Base-by-base conservation (phyloP, 2,888 invertebrate genomes). In the Cataglyphis altisquamis region DNA sequence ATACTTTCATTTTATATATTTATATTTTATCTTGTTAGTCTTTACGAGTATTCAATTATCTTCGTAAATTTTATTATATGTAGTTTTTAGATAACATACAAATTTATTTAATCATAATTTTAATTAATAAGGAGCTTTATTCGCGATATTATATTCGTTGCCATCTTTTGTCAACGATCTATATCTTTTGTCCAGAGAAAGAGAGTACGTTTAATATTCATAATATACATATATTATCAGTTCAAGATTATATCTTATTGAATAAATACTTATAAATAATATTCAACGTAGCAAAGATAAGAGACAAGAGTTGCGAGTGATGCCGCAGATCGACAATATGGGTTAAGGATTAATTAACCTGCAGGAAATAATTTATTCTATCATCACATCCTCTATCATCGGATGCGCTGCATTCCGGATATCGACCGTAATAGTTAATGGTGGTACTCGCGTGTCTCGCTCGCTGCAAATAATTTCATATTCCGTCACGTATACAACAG, bases 321-420 rank as follows among this genome's bases (percentile, higher is more conserved):
- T 10, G 15, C 6, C 1, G 5, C 4, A 32, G 21, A 36, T n/a
- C 21, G 21, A 21, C 63, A 45, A 32, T 73, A 15, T 36, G 41
- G 29, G 15, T 62, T 32, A 45, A 62, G 5, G 21, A 2, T 74
- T 62, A 74, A 45, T 63, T 62, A 32, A 25, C 18, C 36, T 3
- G 18, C 9, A 32, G 63, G 32, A 74, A 74, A 74, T 45, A 62
- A 74, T 45, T 32, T 62, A 62, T 74, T 41, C 48, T 18, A 48
- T 48, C 5, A 48, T 48, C 18, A n/a, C 48, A n/a, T 48, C 15
- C 29, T 29, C n/a, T 9, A 15, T 45, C 15, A 41, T 15, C 63
- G 21, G 12, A 64, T 18, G 3, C 63, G 36, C 64, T n/a, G 18
- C 74, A 75, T 75, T 75, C 45, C 32, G 21, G 15, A 62, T 32